Evolutionary conservation across 30 jellyfish, hydroid and myxozoan species (phyloP), one percentile per base, ranked within the genome.

Genomic region (Hydra vulgaris): DNA sequence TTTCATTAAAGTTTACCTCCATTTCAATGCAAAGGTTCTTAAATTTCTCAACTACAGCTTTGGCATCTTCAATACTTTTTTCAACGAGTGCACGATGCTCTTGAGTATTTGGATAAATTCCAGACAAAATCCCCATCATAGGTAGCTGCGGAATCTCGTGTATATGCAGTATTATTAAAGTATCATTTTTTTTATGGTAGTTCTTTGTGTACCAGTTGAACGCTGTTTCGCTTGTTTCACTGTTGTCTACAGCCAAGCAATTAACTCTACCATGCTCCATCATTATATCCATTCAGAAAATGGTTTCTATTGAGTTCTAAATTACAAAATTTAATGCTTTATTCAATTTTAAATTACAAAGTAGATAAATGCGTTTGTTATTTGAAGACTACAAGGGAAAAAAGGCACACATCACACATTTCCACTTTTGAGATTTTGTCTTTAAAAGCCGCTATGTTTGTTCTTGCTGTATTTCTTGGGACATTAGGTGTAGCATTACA

Each of bases 121-220:
- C 96, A 27, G 96, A 91, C 76, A 79, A 27, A 67, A 88, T 73
- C 71, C 61, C 80, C 20, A 91, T 82, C 25, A 73, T 84, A 53
- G 80, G 86, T 7, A 88, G 68, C 73, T 88, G 85, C 12, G 96
- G 85, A 95, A 88, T 88, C 18, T 78, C 89, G 26, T 88, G 92
- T 25, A 82, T 87, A 80, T 54, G 70, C 21, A 83, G 74, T 8
- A 88, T 66, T 74, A 82, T 76, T 20, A 88, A 89, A 27, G 78
- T 91, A 53, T 88, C 96, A 0, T 79, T 85, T 20, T 76, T 85
- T 0, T 86, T 86, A 53, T 88, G 81, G 17, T 82, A 83, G 61
- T 88, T 88, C 26, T 91, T 88, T 54, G 85, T 77, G 61, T 88
- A 88, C 96, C 96, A 88, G 52, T 83, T 18, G 76, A 88, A 88